These are phyloP conservation scores for Saccostrea echinata DNA, from an alignment of 1,140 invertebrate species.

Conservation along the genomic window DNA sequence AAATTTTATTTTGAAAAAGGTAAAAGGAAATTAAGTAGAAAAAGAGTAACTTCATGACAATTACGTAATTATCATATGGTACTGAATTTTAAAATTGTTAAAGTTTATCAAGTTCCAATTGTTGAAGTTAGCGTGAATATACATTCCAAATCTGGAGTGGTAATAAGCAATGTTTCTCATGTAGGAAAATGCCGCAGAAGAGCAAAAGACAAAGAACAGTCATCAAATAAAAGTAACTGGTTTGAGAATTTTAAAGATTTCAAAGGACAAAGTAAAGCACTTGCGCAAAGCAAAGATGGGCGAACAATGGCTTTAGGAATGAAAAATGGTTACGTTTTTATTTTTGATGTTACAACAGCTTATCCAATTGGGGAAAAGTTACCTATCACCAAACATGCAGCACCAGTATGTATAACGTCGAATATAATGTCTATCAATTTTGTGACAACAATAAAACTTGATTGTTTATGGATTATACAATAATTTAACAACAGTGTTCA, in stretches of 20 bases:
- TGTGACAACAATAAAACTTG: background rate
- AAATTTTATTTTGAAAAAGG: background rate
- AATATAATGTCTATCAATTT: background rate
- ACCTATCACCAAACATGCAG: constrained; percentile 67
- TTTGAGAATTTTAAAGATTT: constrained; percentile 50
- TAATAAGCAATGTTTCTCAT: constrained; percentile 57
- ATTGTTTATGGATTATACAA: too few species aligned
- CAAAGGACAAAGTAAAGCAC: constrained; percentile 57
- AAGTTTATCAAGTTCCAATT: background rate
- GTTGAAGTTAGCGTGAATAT: constrained; percentile 40
- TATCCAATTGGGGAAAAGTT: constrained; percentile 63
- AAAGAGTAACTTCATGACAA: background rate
- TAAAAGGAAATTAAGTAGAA: background rate
- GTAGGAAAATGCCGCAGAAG: constrained; percentile 66
- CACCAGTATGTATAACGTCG: constrained; percentile 60
- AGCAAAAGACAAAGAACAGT: constrained; percentile 58
- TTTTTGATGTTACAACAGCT: constrained; percentile 64
- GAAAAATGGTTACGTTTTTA: constrained; percentile 69
- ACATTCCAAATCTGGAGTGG: constrained; percentile 68
- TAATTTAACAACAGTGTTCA: too few species aligned
- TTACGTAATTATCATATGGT: background rate
- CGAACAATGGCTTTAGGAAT: constrained; percentile 64
- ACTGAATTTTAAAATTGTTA: background rate
- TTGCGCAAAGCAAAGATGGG: constrained; percentile 52
- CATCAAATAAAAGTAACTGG: constrained; percentile 69